Base-by-base conservation (phyloP, 92 coral and sea anemone genomes). In the Siderastrea radians region DNA sequence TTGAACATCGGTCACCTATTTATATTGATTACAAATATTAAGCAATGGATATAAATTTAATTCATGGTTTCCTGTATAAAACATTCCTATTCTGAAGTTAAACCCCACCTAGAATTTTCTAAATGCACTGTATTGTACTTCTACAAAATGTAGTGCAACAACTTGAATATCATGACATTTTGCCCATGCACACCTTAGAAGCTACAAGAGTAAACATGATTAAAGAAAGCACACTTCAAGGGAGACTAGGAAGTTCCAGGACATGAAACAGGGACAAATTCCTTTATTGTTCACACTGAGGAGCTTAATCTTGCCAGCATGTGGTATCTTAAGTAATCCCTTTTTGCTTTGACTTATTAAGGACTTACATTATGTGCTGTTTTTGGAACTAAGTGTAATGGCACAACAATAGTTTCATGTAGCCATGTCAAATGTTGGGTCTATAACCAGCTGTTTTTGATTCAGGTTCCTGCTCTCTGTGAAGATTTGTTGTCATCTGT, bases 401-500 rank as follows among this genome's bases (percentile, higher is more conserved):
- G 38, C 38, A 26, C 38, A 26, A 26, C 38, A 26, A 26, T 26
- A 26, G 38, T 7, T 55, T 8, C 8, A 55, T 7, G 61, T 55
- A 4, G 12, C 8, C 1, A 55, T 55, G 61, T 7, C 8, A 7
- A 7, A 14, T 55, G 61, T 61, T 2, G 3, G 1, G 9, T 9
- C 45, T 8, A 45, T 51, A 52, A 17, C 26, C 49, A 46, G 43
- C 50, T 19, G 14, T 59, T 49, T 46, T 61, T 3, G 46, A 46
- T 53, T n/a, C 57, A 97, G 99, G 99, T 95, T 16, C 99, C 99
- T 17, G 83, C 75, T 1, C 95, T 97, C 17, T 95, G 98, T 87
- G 99, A 97, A 74, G 99, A 97, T 80, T 89, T 97, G 15, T 79
- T 97, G 38, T 97, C 99, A 6, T 97, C 99, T 66, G 99, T 97